Base-by-base conservation (phyloP, 2,888 invertebrate species). In the Trissolcus japonicus region DNA sequence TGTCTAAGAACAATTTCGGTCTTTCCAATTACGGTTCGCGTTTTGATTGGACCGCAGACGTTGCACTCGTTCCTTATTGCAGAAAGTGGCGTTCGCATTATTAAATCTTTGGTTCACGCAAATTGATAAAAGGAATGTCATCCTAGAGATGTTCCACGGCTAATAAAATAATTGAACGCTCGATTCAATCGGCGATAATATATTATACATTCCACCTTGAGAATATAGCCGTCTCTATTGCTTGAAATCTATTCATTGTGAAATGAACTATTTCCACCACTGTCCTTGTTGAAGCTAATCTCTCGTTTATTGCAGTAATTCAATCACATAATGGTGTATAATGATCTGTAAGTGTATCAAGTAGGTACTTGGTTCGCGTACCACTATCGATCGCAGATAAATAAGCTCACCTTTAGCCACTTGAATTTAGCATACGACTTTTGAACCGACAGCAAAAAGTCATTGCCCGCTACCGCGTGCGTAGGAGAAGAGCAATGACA, bases 231-330 rank as follows among this genome's bases (percentile, higher is more conserved):
- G 21, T 43, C 25, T 9, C 21, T 68, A 29, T 57, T 54, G 60
- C 71, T 63, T 50, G 63, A 57, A 57, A 25, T 35, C 35, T 9
- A 9, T 35, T 53, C 63, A 14, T 63, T 72, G 71, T 59, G 71
- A 72, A 72, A 40, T 46, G 48, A 53, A 40, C 59, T 63, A 72
- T 60, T 72, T 65, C 65, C 35, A 14, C 35, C 50, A 59, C 53
- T 60, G 60, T 62, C 72, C 54, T 55, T 65, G 60, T 65, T 65
- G 65, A 46, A 65, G 62, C 65, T 73, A 65, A 73, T 73, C 60
- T 73, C 55, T 54, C 51, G 54, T 63, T 65, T 59, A 65, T 72
- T 65, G 57, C 59, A 21, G 63, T 72, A 63, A 72, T 65, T 72
- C 54, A 51, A 72, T 57, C 59, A 53, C 25, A 25, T 59, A 65